Conservation (phyloP, 2,888 invertebrate genomes). For the Acleris laterana region DNA sequence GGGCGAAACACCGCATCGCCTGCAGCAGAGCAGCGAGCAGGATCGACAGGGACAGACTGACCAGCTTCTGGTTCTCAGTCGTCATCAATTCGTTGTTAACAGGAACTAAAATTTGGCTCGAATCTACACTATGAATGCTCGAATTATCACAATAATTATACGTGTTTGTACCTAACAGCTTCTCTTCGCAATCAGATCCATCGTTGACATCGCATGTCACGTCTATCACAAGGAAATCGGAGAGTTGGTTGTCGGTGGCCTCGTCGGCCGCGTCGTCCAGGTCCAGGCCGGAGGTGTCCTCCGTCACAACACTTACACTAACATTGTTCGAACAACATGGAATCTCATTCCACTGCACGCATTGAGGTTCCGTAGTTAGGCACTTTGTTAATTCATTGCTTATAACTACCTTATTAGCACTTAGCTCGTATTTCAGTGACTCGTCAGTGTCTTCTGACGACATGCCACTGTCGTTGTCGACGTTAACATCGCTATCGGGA, state of each 20-base stretch:
- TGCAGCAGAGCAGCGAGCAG: slow-evolving; percentile 85
- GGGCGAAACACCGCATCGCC: slow-evolving; percentile 86
- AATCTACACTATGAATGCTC: slow-evolving; percentile 63
- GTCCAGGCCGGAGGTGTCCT: slow-evolving; percentile 48
- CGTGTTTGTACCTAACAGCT: slow-evolving; percentile 60
- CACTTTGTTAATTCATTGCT: slow-evolving; percentile 70
- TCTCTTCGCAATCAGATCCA: slow-evolving; percentile 47
- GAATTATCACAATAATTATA: slow-evolving; percentile 68
- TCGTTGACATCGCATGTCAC: slow-evolving; percentile 44
- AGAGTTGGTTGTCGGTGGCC: slow-evolving; percentile 39
- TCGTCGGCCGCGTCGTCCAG: slow-evolving; percentile 41
- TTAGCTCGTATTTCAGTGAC: slow-evolving; percentile 62
- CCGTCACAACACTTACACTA: slow-evolving; percentile 62
- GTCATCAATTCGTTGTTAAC: slow-evolving; percentile 72
- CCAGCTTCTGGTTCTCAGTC: slow-evolving; percentile 79
- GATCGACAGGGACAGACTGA: slow-evolving; percentile 85
- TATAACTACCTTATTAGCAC: slow-evolving; percentile 54
- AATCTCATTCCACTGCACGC: slow-evolving; percentile 74
- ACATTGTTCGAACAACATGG: slow-evolving; percentile 74
- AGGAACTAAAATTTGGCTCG: slow-evolving; percentile 75
- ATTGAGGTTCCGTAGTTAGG: slow-evolving; percentile 71
- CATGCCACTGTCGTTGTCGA: slow-evolving; percentile 74
- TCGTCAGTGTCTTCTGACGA: slow-evolving; percentile 79
- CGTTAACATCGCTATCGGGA: slow-evolving; percentile 39
- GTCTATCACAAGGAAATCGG: slow-evolving; percentile 44